Conservation (phyloP, 2,888 invertebrate species). For the Coenonympha arcania region DNA sequence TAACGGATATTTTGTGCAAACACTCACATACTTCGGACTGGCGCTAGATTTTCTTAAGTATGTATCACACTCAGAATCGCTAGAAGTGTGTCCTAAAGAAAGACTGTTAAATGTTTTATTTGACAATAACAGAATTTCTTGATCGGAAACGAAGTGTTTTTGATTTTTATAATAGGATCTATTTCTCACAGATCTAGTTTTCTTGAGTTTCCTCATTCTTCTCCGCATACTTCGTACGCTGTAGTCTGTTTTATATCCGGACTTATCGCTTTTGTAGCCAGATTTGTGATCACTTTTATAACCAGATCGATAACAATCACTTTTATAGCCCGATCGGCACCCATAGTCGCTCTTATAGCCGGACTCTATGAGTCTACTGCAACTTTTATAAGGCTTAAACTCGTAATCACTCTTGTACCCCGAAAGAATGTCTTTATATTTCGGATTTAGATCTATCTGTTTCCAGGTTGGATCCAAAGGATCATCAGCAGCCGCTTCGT, state of each 20-base stretch:
- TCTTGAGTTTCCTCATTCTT: slow-evolving; percentile 67
- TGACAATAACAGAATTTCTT: slow-evolving; percentile 74
- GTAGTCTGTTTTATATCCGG: slow-evolving; percentile 75
- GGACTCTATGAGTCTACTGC: slow-evolving; percentile 70
- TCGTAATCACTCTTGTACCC: slow-evolving; percentile 77
- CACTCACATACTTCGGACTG: slow-evolving; percentile 66
- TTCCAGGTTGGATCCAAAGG: slow-evolving; percentile 77
- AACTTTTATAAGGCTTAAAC: slow-evolving; percentile 68
- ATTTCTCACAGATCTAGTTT: slow-evolving; percentile 67
- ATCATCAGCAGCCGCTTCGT: slow-evolving; percentile 71
- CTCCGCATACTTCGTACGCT: slow-evolving; percentile 68
- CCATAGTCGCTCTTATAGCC: slow-evolving; percentile 78
- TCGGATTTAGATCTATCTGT: slow-evolving; percentile 77
- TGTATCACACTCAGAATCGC: slow-evolving; percentile 68
- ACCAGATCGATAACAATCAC: slow-evolving; percentile 70
- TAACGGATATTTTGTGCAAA: slow-evolving; percentile 61
- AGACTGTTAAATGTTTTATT: slow-evolving; percentile 71
- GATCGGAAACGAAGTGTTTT: slow-evolving; percentile 73
- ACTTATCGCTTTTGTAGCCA: slow-evolving; percentile 76
- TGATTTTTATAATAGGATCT: slow-evolving; percentile 71
- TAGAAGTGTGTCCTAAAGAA: slow-evolving; percentile 73
- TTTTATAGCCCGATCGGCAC: slow-evolving; percentile 68
- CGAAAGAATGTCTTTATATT: slow-evolving; percentile 75
- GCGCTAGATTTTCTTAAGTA: slow-evolving; percentile 57
- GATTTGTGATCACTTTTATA: slow-evolving; percentile 77